Evolutionary conservation across 2,888 invertebrate species (phyloP).

Genomic region (Idaea biselata): DNA sequence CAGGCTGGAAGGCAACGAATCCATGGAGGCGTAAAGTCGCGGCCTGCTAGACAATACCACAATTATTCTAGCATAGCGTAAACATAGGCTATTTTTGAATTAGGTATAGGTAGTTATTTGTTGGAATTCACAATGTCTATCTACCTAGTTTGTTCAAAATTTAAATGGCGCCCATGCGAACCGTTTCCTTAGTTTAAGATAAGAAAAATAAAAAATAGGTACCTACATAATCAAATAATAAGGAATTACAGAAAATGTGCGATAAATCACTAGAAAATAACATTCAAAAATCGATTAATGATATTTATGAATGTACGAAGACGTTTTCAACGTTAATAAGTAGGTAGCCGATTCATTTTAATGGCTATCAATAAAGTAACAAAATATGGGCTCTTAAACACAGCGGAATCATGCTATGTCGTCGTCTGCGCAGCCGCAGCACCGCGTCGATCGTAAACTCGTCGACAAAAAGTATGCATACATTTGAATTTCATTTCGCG

Average conservation of each 20-base stretch:
- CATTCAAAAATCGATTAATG: not conserved
- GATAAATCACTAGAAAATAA: not conserved
- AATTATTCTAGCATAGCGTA: slow-evolving; percentile 12
- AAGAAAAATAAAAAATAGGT: too few relatives aligned
- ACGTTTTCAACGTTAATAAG: slow-evolving; percentile 7
- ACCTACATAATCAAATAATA: too few relatives aligned
- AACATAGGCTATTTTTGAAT: not conserved
- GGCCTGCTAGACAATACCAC: slow-evolving; percentile 27
- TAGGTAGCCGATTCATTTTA: not conserved
- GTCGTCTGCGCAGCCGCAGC: slow-evolving; percentile 26
- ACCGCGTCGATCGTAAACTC: slow-evolving; percentile 41
- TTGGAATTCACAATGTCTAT: too few relatives aligned
- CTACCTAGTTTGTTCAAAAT: too few relatives aligned
- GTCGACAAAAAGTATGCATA: slow-evolving; percentile 75
- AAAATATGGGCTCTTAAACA: slow-evolving; percentile 32
- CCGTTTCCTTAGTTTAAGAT: too few relatives aligned
- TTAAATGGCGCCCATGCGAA: too few relatives aligned
- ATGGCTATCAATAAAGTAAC: slow-evolving; percentile 3
- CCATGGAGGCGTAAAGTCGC: slow-evolving; percentile 46
- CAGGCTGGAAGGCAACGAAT: slow-evolving; percentile 52
- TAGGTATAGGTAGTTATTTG: not conserved
- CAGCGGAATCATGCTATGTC: slow-evolving; percentile 15
- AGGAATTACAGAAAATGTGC: too few relatives aligned
- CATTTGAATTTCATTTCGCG: slow-evolving; percentile 71
- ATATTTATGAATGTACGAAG: not conserved